Percentiles rank a stretch among this genome's conserved stretches.
phyloP scores from a whole-genome alignment of 1,140 invertebrate genomes.

The Anastrepha obliqua region DNA sequence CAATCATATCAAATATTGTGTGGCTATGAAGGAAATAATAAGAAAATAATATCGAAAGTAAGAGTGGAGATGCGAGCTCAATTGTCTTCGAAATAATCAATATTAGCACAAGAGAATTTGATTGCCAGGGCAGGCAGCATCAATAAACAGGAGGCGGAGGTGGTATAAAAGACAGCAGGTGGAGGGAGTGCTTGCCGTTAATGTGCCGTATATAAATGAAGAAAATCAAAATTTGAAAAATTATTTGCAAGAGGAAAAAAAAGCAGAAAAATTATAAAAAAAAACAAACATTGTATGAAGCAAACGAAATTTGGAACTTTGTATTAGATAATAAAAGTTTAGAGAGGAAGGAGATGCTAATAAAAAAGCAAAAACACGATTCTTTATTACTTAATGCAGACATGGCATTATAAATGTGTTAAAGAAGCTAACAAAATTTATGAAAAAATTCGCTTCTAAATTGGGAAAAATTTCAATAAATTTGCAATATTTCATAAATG shows the following conservation, averaged over 20 bases:
- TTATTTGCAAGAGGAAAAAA: background rate
- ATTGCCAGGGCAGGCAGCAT: background rate
- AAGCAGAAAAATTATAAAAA: no score
- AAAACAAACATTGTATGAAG: no score
- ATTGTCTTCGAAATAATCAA: background rate
- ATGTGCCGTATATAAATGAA: constrained; percentile 9
- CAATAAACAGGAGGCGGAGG: background rate
- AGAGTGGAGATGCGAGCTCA: background rate
- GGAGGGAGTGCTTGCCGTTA: background rate
- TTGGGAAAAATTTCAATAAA: no score
- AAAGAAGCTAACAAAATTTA: no score
- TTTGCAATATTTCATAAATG: no score
- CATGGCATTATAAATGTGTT: no score
- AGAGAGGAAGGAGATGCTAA: no score
- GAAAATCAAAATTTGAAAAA: constrained; percentile 21
- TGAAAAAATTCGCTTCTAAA: no score
- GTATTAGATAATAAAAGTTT: no score
- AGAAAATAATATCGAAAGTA: background rate
- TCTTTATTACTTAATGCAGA: no score
- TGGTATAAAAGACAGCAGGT: background rate
- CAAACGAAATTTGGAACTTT: no score
- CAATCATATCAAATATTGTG: background rate
- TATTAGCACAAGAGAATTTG: background rate
- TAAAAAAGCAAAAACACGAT: no score
- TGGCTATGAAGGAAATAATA: background rate